Base-by-base conservation (phyloP, 1,140 invertebrate genomes). In the Drusus annulatus region DNA sequence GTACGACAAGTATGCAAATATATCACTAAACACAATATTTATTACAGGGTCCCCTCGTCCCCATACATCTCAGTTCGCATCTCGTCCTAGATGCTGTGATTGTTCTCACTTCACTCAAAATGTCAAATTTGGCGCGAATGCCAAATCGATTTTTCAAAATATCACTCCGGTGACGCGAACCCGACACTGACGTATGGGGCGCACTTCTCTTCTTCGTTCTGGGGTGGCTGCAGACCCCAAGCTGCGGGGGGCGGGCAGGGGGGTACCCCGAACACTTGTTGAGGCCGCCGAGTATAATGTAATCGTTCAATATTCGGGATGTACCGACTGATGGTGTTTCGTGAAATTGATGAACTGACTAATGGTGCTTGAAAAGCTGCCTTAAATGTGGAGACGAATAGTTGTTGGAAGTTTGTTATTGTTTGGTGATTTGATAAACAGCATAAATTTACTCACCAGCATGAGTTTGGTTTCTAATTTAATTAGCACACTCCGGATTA, bases 61-160 rank as follows among this genome's bases (percentile, higher is more conserved):
- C 23, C 62, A 19, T 23, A 17, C 68, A 13, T 45, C n/a, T 23
- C 68, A n/a, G 36, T 16, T 13, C 21, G 7, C 51, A 52, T 21
- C 50, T n/a, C 25, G 23, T 28, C 52, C 51, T 23, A 60, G 52
- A 60, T n/a, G 73, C 56, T 23, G 23, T 25, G 58, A 60, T 8
- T 19, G 58, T 31, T 23, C 51, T 31, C 73, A 65, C 76, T 75
- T 78, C 76, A 81, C 68, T 81, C 80, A 52, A 63, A 65, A 65
- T 56, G 76, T 76, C 80, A 68, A 80, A 80, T 80, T 75, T 75
- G 15, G 62, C 23, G 71, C 54, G 54, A 69, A 68, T 69, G 76
- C 65, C 76, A 78, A 71, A 65, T 79, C 78, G 65, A 75, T 80
- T 80, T 75, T 80, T 80, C 71, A 80, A 80, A 80, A 80, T 80